A percentile compares a stretch with the other conserved stretches of the same genome.
phyloP scores from a whole-genome alignment of 2,797 vertebrate genomes.

The Acridotheres tristis region DNA sequence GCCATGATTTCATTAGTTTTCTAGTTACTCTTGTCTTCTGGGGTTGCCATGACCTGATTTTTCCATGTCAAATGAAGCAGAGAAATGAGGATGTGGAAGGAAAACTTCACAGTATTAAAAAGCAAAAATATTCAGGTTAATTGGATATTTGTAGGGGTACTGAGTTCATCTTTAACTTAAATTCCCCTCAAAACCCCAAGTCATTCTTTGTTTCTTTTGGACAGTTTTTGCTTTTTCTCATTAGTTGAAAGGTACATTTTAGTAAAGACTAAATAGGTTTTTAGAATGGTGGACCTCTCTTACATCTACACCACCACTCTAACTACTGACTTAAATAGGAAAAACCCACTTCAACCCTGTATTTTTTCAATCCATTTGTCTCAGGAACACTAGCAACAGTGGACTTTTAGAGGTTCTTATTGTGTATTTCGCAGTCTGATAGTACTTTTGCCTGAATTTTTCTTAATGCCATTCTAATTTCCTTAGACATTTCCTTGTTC shows the following conservation, averaged over 20 bases:
- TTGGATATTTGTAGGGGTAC: not conserved
- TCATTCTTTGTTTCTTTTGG: not conserved
- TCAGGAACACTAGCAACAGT: not conserved
- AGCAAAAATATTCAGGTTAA: not conserved
- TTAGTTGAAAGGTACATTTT: not conserved
- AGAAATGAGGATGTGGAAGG: not conserved
- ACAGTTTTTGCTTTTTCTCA: not conserved
- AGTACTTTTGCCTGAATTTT: not conserved
- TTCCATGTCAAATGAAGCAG: not conserved
- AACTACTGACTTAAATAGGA: not conserved
- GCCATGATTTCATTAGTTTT: conserved; percentile 9
- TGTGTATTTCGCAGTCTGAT: not conserved
- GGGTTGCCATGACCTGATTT: not conserved
- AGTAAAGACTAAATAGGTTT: not conserved
- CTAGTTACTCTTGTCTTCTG: not conserved
- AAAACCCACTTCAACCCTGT: accelerated
- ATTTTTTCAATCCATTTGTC: not conserved
- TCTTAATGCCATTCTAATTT: not conserved
- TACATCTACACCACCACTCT: not conserved
- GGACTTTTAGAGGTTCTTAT: not conserved
- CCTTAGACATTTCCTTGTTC: not conserved
- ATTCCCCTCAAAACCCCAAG: not conserved
- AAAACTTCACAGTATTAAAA: not conserved
- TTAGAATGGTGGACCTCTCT: not conserved
- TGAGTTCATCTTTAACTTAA: not conserved